These are phyloP conservation scores for Acanthornis magna DNA, from an alignment of 2,797 vertebrate genomes.

Conservation along the genomic window DNA sequence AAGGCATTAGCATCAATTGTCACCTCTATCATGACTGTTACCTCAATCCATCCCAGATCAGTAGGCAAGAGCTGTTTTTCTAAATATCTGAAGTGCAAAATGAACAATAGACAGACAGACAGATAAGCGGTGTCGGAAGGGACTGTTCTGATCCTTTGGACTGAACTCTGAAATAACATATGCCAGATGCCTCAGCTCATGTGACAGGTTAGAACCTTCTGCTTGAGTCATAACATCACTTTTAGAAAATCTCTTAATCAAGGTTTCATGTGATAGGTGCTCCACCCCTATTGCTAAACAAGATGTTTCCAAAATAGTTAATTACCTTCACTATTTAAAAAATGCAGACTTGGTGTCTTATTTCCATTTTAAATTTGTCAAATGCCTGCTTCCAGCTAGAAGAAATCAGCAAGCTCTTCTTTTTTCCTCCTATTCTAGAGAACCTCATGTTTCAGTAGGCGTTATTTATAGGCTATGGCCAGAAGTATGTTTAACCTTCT, in stretches of 20 bases:
- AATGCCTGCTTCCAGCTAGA: background rate
- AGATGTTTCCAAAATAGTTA: conserved; percentile 37
- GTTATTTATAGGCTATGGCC: background rate
- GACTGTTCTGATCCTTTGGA: background rate
- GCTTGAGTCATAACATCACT: background rate
- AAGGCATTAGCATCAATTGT: conserved; percentile 29
- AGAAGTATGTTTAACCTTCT: background rate
- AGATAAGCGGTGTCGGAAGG: background rate
- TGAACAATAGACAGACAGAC: background rate
- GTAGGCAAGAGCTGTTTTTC: background rate
- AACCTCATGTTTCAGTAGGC: background rate
- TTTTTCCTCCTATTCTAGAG: background rate
- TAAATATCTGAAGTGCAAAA: background rate
- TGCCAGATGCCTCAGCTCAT: background rate
- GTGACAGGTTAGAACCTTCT: background rate
- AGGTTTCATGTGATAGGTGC: conserved; percentile 1
- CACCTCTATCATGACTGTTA: background rate
- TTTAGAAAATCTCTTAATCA: conserved; percentile 23
- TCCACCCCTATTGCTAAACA: conserved; percentile 26
- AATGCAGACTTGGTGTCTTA: background rate
- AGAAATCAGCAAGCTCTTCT: background rate
- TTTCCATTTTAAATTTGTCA: conserved; percentile 11
- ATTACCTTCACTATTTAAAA: conserved; percentile 23
- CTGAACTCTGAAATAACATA: background rate
- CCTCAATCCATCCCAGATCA: background rate